These are phyloP conservation scores for Tenthredo mesomela DNA, from an alignment of 2,888 invertebrate genomes.

Conservation along the genomic window DNA sequence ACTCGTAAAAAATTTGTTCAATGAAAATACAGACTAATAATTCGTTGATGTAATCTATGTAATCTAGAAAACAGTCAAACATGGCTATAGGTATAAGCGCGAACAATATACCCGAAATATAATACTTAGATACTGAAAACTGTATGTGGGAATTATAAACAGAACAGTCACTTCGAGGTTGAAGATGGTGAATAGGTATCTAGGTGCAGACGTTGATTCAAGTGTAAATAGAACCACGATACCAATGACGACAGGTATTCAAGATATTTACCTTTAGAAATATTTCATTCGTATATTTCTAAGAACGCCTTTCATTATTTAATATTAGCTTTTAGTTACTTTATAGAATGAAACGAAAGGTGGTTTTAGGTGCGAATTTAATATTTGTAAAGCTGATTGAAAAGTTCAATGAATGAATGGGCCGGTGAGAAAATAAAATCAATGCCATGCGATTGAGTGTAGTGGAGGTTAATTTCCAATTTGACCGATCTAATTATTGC, in stretches of 20 bases:
- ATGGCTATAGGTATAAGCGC: neutral
- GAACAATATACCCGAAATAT: neutral
- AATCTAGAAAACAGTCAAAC: neutral
- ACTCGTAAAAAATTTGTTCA: slow-evolving; percentile 22
- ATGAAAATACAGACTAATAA: slow-evolving; percentile 25
- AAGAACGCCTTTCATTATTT: neutral
- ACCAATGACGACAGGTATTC: neutral
- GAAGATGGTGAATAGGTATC: neutral
- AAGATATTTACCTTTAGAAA: neutral
- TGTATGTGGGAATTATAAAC: neutral
- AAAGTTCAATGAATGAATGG: neutral
- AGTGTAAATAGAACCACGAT: neutral
- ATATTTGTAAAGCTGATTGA: neutral
- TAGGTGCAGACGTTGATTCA: neutral
- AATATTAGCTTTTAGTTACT: neutral
- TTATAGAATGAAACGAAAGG: neutral
- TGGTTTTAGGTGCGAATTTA: neutral
- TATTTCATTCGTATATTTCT: neutral
- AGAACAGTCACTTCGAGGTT: neutral
- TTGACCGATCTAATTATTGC: neutral
- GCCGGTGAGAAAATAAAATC: neutral
- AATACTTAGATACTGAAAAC: neutral
- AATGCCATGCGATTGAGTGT: neutral
- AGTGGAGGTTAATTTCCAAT: neutral
- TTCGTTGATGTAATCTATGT: slow-evolving; percentile 9